A percentile compares a stretch with the other conserved stretches of the same genome.
These are phyloP conservation scores for Cyprinodon variegatus DNA, from an alignment of 2,113 vertebrate genomes.

Conservation along the genomic window DNA sequence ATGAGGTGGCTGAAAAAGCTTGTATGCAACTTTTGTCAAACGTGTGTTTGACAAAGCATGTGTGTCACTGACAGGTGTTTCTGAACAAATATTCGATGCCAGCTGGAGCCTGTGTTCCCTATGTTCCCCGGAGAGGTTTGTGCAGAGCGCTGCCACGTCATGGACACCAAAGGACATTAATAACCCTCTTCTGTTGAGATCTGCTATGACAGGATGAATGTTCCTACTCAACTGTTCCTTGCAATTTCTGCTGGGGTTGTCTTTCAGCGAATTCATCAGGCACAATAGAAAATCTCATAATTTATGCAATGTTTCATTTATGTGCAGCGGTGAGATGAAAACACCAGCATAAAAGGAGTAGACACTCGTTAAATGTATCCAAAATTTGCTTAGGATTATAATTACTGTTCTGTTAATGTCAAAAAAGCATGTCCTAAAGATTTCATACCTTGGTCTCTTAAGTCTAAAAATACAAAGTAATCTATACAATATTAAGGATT, in stretches of 20 bases:
- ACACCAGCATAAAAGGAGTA: neutral
- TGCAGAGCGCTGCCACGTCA: conserved; percentile 23
- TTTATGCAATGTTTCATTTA: conserved; percentile 2
- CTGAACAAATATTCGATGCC: conserved; percentile 65
- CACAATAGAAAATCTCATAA: neutral
- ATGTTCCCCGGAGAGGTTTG: conserved; percentile 38
- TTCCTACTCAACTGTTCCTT: conserved; percentile 44
- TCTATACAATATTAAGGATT: neutral
- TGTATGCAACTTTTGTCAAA: neutral
- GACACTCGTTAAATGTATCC: neutral
- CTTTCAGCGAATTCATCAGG: conserved; percentile 20
- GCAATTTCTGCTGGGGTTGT: conserved; percentile 34
- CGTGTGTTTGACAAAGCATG: conserved; percentile 8
- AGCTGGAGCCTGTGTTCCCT: conserved; percentile 29
- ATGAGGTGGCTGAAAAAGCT: conserved; percentile 11
- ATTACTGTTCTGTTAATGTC: neutral
- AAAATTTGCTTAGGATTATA: neutral
- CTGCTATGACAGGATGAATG: neutral
- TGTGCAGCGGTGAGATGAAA: neutral
- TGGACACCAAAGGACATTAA: conserved; percentile 45
- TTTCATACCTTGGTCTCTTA: neutral
- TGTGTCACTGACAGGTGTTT: conserved; percentile 58
- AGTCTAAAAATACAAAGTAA: neutral
- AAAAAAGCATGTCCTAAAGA: neutral
- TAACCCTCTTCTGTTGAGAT: conserved; percentile 30